phyloP scores from a whole-genome alignment of 2,113 vertebrate genomes.

The Corydoras sp. region DNA sequence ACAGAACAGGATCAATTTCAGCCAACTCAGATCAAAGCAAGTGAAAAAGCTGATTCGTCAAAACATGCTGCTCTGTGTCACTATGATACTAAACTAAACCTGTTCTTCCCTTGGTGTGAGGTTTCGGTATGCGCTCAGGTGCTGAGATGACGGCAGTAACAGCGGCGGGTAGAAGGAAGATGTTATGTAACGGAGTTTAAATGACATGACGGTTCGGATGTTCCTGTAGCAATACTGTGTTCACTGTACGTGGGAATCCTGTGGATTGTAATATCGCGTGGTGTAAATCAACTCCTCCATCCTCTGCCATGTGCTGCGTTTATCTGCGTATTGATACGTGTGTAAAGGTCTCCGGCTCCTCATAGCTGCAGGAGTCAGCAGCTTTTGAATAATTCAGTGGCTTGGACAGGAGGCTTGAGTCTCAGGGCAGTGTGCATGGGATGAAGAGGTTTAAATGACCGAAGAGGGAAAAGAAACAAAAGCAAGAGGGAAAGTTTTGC shows the following conservation, averaged over 20 bases:
- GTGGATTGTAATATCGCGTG: background rate
- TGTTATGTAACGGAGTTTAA: constrained; percentile 20
- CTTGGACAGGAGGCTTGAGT: constrained; percentile 47
- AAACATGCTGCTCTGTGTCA: background rate
- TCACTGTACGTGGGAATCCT: background rate
- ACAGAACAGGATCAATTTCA: too few relatives aligned
- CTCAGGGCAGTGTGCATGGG: too few relatives aligned
- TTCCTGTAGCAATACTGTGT: background rate
- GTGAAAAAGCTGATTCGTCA: too few relatives aligned
- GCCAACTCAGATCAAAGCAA: too few relatives aligned
- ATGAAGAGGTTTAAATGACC: too few relatives aligned
- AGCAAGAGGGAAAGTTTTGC: too few relatives aligned
- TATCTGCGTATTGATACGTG: constrained; percentile 14
- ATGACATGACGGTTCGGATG: background rate
- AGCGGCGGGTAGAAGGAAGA: background rate
- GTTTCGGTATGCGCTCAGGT: background rate
- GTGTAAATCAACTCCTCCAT: background rate
- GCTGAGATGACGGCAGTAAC: background rate
- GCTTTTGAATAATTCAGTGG: constrained; percentile 67
- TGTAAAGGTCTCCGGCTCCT: constrained; percentile 24
- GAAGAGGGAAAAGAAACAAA: too few relatives aligned
- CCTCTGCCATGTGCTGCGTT: background rate
- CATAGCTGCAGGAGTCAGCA: constrained; percentile 53
- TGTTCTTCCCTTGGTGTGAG: constrained; percentile 8
- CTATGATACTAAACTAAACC: background rate